These are phyloP conservation scores for Euschistus heros DNA, from an alignment of 1,140 invertebrate genomes.

Conservation along the genomic window DNA sequence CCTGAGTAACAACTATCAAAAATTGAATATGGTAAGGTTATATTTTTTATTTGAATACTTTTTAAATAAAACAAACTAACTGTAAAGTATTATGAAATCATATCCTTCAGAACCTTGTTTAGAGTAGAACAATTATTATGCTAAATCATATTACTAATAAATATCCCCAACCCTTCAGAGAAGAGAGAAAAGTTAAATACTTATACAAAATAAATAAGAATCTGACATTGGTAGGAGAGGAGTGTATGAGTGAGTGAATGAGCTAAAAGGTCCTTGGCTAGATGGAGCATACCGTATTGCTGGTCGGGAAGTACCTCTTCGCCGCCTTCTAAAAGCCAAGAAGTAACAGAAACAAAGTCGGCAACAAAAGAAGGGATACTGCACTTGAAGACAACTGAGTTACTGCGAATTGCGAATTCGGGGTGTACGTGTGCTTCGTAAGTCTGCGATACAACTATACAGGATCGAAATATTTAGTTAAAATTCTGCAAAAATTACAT, in stretches of 20 bases:
- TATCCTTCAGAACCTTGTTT: too few species aligned
- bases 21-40: too few species aligned
- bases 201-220: too few species aligned
- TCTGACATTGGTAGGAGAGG: background rate
- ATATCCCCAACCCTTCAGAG: too few species aligned
- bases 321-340: slow-evolving; percentile 72
- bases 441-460: slow-evolving; percentile 73
- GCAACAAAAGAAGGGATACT: slow-evolving; percentile 84
- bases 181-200: too few species aligned
- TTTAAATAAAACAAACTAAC: too few species aligned
- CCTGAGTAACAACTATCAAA: slow-evolving; percentile 69
- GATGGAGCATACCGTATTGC: slow-evolving; percentile 37
- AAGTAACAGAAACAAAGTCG: slow-evolving; percentile 76
- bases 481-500: slow-evolving; percentile 25
- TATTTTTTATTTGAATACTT: too few species aligned
- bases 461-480: slow-evolving; percentile 28
- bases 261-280: background rate
- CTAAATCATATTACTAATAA: too few species aligned
- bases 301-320: slow-evolving; percentile 33
- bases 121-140: too few species aligned
- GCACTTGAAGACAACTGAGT: slow-evolving; percentile 84
- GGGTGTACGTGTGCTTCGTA: slow-evolving; percentile 86
- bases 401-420: slow-evolving; percentile 84
- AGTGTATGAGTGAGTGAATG: background rate
- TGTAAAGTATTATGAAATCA: too few species aligned